Evolutionary conservation across 2,113 vertebrate species (phyloP).

Genomic region (Mesembrinibis cayennensis): DNA sequence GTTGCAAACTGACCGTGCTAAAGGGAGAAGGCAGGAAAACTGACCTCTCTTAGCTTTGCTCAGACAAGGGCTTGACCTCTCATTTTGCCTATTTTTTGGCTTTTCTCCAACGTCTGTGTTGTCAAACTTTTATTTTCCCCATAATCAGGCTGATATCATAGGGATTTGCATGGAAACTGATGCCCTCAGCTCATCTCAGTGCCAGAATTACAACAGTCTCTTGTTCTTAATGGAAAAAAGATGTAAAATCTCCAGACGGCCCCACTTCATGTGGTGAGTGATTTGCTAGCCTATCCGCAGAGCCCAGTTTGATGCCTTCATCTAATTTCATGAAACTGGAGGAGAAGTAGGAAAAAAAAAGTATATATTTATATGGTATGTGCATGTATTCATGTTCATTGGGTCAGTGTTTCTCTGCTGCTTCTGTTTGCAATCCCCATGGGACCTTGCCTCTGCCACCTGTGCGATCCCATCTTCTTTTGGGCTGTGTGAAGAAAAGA

Average conservation of each 20-base stretch:
- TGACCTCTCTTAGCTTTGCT: background rate
- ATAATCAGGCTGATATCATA: conserved; percentile 27
- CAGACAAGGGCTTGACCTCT: background rate
- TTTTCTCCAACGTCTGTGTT: background rate
- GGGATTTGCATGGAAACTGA: background rate
- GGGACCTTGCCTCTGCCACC: background rate
- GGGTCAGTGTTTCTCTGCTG: background rate
- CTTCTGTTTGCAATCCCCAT: background rate
- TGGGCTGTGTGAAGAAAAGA: background rate
- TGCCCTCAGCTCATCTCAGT: conserved; percentile 7
- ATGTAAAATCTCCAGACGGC: background rate
- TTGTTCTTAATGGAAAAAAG: conserved; percentile 39
- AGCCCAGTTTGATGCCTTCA: background rate
- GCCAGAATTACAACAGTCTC: conserved; percentile 28
- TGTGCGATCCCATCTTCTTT: accelerated
- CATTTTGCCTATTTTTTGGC: background rate
- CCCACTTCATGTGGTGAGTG: background rate
- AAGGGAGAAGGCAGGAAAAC: background rate
- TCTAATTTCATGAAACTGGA: background rate
- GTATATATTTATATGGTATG: background rate
- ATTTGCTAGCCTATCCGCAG: background rate
- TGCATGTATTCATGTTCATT: background rate
- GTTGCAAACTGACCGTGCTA: background rate
- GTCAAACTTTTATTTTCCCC: background rate
- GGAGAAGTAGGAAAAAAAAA: background rate